A percentile compares a stretch with the other conserved stretches of the same genome.
phyloP scores from a whole-genome alignment of 2,113 vertebrate genomes.

The Ranitomeya variabilis region DNA sequence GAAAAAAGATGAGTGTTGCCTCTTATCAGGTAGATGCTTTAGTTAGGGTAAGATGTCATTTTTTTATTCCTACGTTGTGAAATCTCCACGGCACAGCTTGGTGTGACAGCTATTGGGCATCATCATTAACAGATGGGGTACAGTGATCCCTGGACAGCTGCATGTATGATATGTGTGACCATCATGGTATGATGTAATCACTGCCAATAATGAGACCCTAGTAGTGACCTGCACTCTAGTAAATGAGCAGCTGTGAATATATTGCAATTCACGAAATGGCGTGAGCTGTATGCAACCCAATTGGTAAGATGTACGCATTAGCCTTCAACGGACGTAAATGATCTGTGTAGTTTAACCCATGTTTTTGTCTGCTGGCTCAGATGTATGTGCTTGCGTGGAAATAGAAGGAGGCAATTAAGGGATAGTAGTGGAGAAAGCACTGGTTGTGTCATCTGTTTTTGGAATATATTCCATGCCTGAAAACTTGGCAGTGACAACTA shows the following conservation, averaged over 20 bases:
- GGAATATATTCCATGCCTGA: neutral
- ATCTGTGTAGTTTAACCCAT: constrained; percentile 12
- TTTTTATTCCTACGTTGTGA: neutral
- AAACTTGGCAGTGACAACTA: neutral
- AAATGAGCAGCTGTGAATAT: constrained; percentile 57
- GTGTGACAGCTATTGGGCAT: constrained; percentile 62
- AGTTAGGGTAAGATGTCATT: constrained; percentile 5
- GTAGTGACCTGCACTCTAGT: constrained; percentile 62
- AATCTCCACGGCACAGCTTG: constrained; percentile 11
- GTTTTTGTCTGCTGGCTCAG: neutral
- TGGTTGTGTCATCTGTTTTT: neutral
- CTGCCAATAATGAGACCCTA: constrained; percentile 63
- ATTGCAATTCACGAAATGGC: constrained; percentile 60
- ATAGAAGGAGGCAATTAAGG: neutral
- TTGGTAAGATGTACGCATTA: constrained; percentile 58
- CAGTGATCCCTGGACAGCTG: constrained; percentile 70
- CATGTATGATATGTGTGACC: constrained; percentile 65
- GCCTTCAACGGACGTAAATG: constrained; percentile 36
- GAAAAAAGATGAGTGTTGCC: neutral
- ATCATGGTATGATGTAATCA: constrained; percentile 63
- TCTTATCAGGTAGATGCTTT: neutral
- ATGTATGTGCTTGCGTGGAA: neutral
- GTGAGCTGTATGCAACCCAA: constrained; percentile 58
- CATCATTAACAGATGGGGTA: constrained; percentile 69
- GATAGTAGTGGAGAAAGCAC: neutral